A percentile compares a stretch with the other conserved stretches of the same genome.
Evolutionary conservation across 2,888 invertebrate genomes (phyloP).

Genomic region (Plebejus anna): DNA sequence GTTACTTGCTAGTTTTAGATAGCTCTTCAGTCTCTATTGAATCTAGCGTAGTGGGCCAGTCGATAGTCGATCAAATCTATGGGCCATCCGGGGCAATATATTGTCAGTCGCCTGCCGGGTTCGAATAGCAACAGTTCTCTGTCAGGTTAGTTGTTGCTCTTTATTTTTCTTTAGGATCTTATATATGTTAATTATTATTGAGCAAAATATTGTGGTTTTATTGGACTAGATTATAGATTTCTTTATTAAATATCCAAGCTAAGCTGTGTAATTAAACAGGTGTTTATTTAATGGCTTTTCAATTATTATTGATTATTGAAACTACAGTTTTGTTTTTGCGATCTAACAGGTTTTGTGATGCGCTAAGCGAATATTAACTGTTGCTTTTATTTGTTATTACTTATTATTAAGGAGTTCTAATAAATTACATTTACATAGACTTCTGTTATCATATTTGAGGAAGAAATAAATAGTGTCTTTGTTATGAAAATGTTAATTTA

Average conservation of each 20-base stretch:
- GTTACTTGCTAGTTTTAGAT: not conserved
- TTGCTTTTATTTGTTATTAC: no score
- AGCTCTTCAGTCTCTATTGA: not conserved
- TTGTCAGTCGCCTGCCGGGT: conserved; percentile 1
- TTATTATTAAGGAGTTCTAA: no score
- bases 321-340: not conserved
- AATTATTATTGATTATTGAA: not conserved
- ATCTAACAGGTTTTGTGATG: not conserved
- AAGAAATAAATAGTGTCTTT: no score
- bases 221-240: no score
- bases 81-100: not conserved
- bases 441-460: no score
- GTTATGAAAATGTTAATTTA: no score
- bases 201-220: not conserved
- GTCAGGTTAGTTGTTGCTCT: not conserved
- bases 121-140: conserved; percentile 1
- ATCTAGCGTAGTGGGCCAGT: not conserved
- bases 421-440: no score
- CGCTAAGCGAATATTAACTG: not conserved
- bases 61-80: conserved; percentile 1
- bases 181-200: not conserved
- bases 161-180: not conserved
- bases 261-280: not conserved
- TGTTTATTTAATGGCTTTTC: not conserved
- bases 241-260: not conserved